Evolutionary conservation across 2,888 invertebrate genomes (phyloP).

Genomic region (Drosophila setosimentum): DNA sequence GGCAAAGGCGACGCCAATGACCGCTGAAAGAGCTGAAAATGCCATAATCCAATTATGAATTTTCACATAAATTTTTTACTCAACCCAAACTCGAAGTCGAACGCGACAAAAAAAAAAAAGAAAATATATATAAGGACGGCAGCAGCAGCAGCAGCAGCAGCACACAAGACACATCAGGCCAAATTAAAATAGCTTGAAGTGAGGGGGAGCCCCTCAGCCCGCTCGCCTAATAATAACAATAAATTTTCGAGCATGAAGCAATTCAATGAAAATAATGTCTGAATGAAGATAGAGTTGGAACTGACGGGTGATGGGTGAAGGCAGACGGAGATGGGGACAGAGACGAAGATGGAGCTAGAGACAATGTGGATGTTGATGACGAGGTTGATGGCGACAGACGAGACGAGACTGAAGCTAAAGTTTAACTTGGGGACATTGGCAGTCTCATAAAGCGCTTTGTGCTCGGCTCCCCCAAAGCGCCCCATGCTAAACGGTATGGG

Average conservation of each 20-base stretch:
- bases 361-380: conserved; percentile 23
- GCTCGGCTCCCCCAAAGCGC: conserved; percentile 51
- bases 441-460: conserved; percentile 39
- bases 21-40: conserved; percentile 69
- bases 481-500: conserved; percentile 8
- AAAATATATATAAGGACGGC: conserved; percentile 9
- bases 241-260: conserved; percentile 75
- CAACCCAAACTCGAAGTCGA: conserved; percentile 48
- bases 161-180: conserved; percentile 24
- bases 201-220: conserved; percentile 14
- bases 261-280: conserved; percentile 74
- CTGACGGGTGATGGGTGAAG: background rate
- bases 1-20: conserved; percentile 55
- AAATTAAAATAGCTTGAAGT: conserved; percentile 52
- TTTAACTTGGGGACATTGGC: conserved; percentile 40
- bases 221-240: conserved; percentile 73
- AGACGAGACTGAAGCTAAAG: conserved; percentile 40
- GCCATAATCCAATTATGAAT: conserved; percentile 82
- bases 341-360: conserved; percentile 15
- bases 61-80: conserved; percentile 78
- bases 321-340: conserved; percentile 4
- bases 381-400: conserved; percentile 43
- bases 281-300: conserved; percentile 58
- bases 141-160: conserved; percentile 21
- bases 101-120: conserved; percentile 7